A percentile compares a stretch with the other conserved stretches of the same genome.
Evolutionary conservation across 2,888 invertebrate species (phyloP).

Genomic region (Helicoverpa assulta): DNA sequence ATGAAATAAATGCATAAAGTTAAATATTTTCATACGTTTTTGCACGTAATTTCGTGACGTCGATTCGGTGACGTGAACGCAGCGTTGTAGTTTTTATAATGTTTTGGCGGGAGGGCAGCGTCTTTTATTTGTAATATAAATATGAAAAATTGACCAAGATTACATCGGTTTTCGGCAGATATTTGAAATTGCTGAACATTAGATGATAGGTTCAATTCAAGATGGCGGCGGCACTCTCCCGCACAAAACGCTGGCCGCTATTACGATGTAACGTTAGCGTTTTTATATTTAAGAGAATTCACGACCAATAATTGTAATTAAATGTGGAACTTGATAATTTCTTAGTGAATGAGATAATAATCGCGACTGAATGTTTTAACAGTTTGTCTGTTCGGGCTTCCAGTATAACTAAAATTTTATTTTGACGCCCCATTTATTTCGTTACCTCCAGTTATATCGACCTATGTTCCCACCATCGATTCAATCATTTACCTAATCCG

Average conservation of each 20-base stretch:
- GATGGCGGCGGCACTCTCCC: conserved; percentile 68
- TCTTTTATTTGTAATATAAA: conserved; percentile 64
- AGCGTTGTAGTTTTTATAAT: conserved; percentile 74
- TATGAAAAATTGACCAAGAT: conserved; percentile 38
- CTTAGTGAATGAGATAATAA: conserved; percentile 87
- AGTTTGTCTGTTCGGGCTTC: conserved; percentile 89
- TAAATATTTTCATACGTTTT: conserved; percentile 90
- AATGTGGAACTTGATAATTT: conserved; percentile 84
- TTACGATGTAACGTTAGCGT: conserved; percentile 79
- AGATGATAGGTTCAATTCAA: conserved; percentile 43
- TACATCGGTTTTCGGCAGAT: conserved; percentile 37
- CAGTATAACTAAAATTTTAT: conserved; percentile 83
- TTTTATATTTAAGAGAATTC: conserved; percentile 84
- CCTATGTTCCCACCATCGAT: conserved; percentile 55
- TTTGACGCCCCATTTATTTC: conserved; percentile 75
- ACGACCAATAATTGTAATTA: conserved; percentile 90
- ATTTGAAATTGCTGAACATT: conserved; percentile 33
- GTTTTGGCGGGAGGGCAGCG: conserved; percentile 75
- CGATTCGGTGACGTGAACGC: conserved; percentile 72
- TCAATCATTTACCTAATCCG: conserved; percentile 55
- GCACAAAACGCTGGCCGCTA: conserved; percentile 74
- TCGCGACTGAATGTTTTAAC: conserved; percentile 87
- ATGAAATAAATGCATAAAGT: conserved; percentile 85
- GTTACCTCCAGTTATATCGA: conserved; percentile 52
- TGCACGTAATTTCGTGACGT: conserved; percentile 85